Base-by-base conservation (phyloP, 2,113 vertebrate species). In the Chauna torquata region DNA sequence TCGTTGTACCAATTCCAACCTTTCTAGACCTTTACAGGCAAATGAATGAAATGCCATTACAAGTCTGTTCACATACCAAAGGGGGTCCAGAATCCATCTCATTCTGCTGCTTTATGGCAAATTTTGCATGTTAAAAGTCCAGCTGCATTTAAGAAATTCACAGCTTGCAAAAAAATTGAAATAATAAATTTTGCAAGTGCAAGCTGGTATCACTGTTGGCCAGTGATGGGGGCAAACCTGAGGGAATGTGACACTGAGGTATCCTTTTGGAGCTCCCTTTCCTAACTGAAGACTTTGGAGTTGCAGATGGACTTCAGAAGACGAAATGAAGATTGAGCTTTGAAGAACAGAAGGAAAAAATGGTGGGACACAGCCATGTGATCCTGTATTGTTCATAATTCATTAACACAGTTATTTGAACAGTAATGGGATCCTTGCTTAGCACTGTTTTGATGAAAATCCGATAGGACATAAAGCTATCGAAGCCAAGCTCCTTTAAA, bases 401-500 rank as follows among this genome's bases (percentile, higher is more conserved):
- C 59, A 47, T 92, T 95, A 91, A 71, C 47, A 68, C 52, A 88
- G 23, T 27, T 90, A 49, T 90, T 90, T 92, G 65, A 95, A 87
- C 72, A 65, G n/a, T 72, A 89, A 76, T 82, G 36, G 44, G 59
- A 84, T 76, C 74, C 44, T 94, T 82, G 47, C 42, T 75, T 64
- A 90, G 19, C 12, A 36, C 27, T 84, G 40, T 11, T 79, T 79
- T 96, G 97, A 97, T 76, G 77, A 79, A 85, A 94, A 97, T 95
- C 72, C 8, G 24, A 42, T 69, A 82, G 81, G 91, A 94, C 96
- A 81, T 85, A 95, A 97, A 89, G 90, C 70, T 94, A 94, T 76
- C 65, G 61, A 91, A 97, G 91, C 74, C 69, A 84, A 82, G 18
- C 83, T 91, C 79, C 91, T 94, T 94, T 97, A 92, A 94, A 96